Base-by-base conservation (phyloP, 2,888 invertebrate species). In the Drosophila niveifrons region DNA sequence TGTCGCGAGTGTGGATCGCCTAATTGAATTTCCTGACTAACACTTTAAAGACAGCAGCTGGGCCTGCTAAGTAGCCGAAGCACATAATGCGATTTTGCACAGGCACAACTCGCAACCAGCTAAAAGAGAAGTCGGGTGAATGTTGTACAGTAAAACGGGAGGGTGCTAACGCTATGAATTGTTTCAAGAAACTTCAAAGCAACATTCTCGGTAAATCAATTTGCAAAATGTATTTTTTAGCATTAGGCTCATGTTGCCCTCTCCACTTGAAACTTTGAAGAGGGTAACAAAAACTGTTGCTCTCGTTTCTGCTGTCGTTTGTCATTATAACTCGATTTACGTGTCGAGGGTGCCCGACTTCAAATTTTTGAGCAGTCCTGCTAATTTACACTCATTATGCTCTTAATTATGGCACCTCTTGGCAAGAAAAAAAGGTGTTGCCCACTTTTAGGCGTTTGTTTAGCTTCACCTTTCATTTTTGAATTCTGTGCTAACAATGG, bases 121-220 rank as follows among this genome's bases (percentile, higher is more conserved):
- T 41, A 41, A 41, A 15, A 8, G 39, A 41, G 53, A 65, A 66
- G 73, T 73, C 48, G 34, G 34, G 56, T 66, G 69, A 78, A 83
- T 82, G 71, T 68, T 63, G 28, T 28, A 11, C 4, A 4, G 17
- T 15, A 23, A 23, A 23, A 23, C 23, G 23, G 3, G 23, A 23
- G 39, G 18, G 34, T 44, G 55, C 18, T 44, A 15, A 23, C 17
- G 47, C 59, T 46, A 17, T 50, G 46, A 67, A 46, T 58, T 56
- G 59, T 61, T 59, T 44, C 46, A 8, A 18, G 31, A 65, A 88
- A 88, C 87, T 86, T 85, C 85, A 85, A 85, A 88, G 85, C 67
- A 53, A 66, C 52, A 69, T 56, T 65, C 72, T 70, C 52, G 67
- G 65, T 88, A 85, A 89, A 84, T 89, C 89, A 87, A 86, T 89